Conservation (phyloP, 2,888 invertebrate species). For the Hypolimnas misippus region DNA sequence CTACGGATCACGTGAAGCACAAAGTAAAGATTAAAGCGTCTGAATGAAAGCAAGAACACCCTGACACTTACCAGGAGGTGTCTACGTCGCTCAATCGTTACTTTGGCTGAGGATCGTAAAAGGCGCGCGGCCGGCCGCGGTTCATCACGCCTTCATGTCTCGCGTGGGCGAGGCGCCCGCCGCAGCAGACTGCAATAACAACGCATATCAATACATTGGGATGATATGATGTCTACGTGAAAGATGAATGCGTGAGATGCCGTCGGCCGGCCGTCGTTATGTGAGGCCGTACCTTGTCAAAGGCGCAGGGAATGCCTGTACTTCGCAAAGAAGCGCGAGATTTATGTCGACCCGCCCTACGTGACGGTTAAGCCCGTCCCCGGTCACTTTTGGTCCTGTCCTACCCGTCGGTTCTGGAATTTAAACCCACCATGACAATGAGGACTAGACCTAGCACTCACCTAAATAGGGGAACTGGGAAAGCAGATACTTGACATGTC, state of each 20-base stretch:
- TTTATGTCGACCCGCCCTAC: constrained; percentile 72
- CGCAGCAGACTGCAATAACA: constrained; percentile 81
- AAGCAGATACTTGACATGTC: constrained; percentile 88
- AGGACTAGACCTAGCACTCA: constrained; percentile 73
- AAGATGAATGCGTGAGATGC: constrained; percentile 79
- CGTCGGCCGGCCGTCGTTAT: constrained; percentile 63
- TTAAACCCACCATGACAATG: constrained; percentile 61
- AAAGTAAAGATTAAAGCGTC: constrained; percentile 83
- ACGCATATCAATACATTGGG: constrained; percentile 77
- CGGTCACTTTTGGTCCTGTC: constrained; percentile 87
- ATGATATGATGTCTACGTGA: constrained; percentile 77
- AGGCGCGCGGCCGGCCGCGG: constrained; percentile 80
- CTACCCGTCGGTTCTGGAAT: constrained; percentile 88
- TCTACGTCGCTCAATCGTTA: constrained; percentile 81
- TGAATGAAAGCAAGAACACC: constrained; percentile 81
- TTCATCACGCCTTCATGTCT: constrained; percentile 79
- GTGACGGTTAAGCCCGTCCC: constrained; percentile 84
- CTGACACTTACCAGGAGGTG: constrained; percentile 83
- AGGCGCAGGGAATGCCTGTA: constrained; percentile 91
- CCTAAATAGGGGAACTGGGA: constrained; percentile 88
- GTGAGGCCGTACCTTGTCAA: constrained; percentile 87
- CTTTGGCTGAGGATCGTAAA: constrained; percentile 76
- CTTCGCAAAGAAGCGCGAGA: constrained; percentile 89
- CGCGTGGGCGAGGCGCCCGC: constrained; percentile 70
- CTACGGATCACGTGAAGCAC: constrained; percentile 75